Conservation (phyloP, 2,113 vertebrate species). For the Rynchops niger region DNA sequence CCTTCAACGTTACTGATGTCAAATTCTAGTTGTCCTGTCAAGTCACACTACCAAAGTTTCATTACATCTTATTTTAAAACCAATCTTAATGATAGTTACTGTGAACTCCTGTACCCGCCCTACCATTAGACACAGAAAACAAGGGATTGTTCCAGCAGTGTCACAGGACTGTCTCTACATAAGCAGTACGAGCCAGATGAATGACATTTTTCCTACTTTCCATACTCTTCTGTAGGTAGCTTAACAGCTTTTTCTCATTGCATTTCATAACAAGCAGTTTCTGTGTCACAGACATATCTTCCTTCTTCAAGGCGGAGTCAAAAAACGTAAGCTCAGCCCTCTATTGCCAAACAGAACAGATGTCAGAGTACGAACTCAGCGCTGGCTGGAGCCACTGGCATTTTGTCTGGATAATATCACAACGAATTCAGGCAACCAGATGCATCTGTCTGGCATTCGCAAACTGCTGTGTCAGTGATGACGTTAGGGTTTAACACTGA, state of each 20-base stretch:
- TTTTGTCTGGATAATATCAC: conserved; percentile 35
- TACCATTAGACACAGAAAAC: not conserved
- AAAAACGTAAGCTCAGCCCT: not conserved
- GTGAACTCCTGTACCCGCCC: not conserved
- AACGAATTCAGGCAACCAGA: conserved; percentile 41
- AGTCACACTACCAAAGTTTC: not conserved
- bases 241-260: not conserved
- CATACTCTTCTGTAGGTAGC: not conserved
- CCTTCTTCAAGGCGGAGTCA: not conserved
- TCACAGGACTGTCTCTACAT: not conserved
- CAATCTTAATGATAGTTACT: not conserved
- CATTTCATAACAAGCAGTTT: not conserved
- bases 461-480: conserved; percentile 1
- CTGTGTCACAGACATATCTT: not conserved
- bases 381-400: conserved; percentile 38
- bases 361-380: conserved; percentile 8
- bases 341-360: conserved; percentile 33
- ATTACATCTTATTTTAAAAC: not conserved
- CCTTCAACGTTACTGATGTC: not conserved
- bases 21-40: not conserved
- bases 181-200: not conserved
- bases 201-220: not conserved
- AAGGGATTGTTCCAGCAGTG: not conserved
- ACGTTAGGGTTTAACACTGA: not conserved
- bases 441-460: not conserved